Conservation (phyloP, 2,113 vertebrate species). For the Lasiurus cinereus region DNA sequence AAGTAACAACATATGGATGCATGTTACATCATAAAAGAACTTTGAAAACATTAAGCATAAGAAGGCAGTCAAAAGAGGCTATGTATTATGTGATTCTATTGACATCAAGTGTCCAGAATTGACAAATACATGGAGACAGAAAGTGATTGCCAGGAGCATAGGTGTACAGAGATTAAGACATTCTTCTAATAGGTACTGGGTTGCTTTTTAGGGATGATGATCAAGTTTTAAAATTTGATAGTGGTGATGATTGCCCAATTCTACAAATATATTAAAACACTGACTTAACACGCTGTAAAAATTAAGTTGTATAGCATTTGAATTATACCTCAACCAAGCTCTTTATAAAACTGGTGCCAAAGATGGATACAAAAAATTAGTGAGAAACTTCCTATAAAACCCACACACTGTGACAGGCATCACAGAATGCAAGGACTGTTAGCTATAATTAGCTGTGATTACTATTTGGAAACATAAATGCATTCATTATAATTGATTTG, state of each 20-base stretch:
- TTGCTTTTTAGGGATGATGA: neutral
- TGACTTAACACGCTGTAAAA: neutral
- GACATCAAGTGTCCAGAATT: neutral
- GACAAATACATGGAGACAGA: neutral
- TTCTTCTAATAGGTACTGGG: neutral
- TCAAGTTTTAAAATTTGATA: neutral
- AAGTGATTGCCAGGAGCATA: neutral
- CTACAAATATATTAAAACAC: neutral
- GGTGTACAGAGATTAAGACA: neutral
- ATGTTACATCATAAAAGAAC: neutral
- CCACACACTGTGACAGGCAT: neutral
- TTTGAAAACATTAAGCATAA: neutral
- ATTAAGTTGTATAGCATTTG: neutral
- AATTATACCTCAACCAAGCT: neutral
- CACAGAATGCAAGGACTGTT: neutral
- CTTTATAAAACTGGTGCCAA: neutral
- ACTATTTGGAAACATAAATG: neutral
- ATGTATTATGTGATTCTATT: neutral
- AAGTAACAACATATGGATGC: neutral
- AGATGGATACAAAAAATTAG: neutral
- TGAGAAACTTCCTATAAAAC: neutral
- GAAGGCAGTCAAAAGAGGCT: neutral
- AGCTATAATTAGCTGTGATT: neutral
- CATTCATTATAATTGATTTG: conserved; percentile 14
- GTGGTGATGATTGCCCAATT: neutral